Evolutionary conservation across 1,140 invertebrate species (phyloP), one percentile per base, ranked within the genome.

Genomic region (Asobara japonica): DNA sequence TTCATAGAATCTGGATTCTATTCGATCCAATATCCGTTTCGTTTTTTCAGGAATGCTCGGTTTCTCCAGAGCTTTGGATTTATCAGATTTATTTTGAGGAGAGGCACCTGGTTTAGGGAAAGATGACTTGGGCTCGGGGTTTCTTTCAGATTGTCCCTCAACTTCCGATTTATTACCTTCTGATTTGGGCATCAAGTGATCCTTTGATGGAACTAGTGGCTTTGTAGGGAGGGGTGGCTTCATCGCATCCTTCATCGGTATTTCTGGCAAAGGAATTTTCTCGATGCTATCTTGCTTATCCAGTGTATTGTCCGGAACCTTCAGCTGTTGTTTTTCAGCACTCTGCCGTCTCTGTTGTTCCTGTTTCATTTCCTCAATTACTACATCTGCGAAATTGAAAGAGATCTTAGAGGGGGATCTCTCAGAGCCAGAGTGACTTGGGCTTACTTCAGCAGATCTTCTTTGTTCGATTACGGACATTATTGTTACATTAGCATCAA

Each of bases 41-140:
- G 85, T 87, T 70, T 88, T 88, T 69, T 88, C 86, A 0, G 86
- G 86, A 65, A 87, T 87, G 36, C 82, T 85, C 20, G 83, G 84
- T 27, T 86, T 88, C 41, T 88, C 84, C 4, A 83, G 65, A 7
- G 8, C 73, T 30, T 82, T 85, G 10, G 74, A 65, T 62, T 78
- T 84, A 0, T 79, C 75, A 5, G 74, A 60, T 6, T 73, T 51
- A 22, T 81, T 81, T 2, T 79, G 73, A 0, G 76, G 76, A 13
- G 78, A 78, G 48, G 72, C 67, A 41, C 72, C 76, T 8, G 77
- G 69, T 65, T 81, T 78, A 16, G 78, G 76, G 25, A 75, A 78
- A 30, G 64, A 20, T 36, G 51, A 60, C 13, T 45, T 38, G 38
- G 69, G 4, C 41, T 33, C 67, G 10, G 10, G 27, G 62, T 20